These are phyloP conservation scores for Balaeniceps rex DNA, from an alignment of 2,113 vertebrate genomes.

Conservation along the genomic window DNA sequence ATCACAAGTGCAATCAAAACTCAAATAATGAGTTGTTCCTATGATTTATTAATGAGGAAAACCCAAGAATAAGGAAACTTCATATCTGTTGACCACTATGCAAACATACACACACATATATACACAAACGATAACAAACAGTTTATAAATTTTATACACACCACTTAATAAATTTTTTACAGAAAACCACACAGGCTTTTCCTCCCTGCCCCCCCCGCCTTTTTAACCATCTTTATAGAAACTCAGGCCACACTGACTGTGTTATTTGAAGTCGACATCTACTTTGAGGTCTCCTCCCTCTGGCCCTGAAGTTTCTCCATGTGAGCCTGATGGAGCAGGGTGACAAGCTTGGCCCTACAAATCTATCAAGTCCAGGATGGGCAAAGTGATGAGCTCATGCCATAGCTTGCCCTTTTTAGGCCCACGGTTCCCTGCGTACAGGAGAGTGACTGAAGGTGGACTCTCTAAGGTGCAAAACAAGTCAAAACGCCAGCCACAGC, in stretches of 20 bases:
- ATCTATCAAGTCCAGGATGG: neutral
- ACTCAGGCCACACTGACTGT: neutral
- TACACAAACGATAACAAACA: neutral
- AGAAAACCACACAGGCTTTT: neutral
- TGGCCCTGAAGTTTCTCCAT: neutral
- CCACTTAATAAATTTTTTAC: neutral
- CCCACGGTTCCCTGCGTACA: accelerated
- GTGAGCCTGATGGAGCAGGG: accelerated
- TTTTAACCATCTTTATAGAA: neutral
- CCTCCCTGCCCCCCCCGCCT: accelerated
- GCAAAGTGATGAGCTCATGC: neutral
- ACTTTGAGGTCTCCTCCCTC: neutral
- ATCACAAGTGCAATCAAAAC: neutral
- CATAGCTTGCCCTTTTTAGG: neutral
- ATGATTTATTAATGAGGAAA: neutral
- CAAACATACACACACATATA: neutral
- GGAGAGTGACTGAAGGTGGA: neutral
- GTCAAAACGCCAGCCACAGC: neutral
- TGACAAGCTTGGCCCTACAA: neutral
- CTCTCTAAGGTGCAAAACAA: neutral
- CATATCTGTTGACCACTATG: neutral
- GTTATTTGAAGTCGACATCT: neutral
- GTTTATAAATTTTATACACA: neutral
- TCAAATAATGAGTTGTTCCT: neutral
- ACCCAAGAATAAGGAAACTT: neutral